Evolutionary conservation across 2,888 invertebrate species (phyloP).

Genomic region (Heliconius cydno): DNA sequence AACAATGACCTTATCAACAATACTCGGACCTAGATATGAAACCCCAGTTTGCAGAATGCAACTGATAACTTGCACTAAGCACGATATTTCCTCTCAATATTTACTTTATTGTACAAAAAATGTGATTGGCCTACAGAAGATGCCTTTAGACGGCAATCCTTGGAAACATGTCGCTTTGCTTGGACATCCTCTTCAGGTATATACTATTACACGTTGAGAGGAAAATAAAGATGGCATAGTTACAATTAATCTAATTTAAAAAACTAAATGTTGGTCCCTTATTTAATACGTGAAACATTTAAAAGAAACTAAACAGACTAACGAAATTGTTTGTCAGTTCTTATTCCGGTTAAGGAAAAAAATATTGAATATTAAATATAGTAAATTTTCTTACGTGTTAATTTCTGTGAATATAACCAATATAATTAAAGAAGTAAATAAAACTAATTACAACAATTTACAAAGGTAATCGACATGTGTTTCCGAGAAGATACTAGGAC

Average conservation of each 20-base stretch:
- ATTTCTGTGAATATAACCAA: too few relatives aligned
- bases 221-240: neutral
- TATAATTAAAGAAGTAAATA: neutral
- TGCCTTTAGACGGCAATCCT: constrained; percentile 90
- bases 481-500: constrained; percentile 65
- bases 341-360: too few relatives aligned
- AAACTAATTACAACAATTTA: neutral
- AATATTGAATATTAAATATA: too few relatives aligned
- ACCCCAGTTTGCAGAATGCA: constrained; percentile 80
- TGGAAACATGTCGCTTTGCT: constrained; percentile 85
- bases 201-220: neutral
- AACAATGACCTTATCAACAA: constrained; percentile 86
- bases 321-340: too few relatives aligned
- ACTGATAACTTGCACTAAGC: constrained; percentile 62
- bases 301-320: too few relatives aligned
- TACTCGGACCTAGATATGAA: constrained; percentile 87
- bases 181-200: constrained; percentile 85
- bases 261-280: neutral
- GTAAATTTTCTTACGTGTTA: neutral
- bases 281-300: too few relatives aligned
- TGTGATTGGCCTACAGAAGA: constrained; percentile 86
- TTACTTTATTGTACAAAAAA: constrained; percentile 85
- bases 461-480: constrained; percentile 61
- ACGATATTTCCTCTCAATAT: constrained; percentile 65
- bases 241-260: neutral